Evolutionary conservation across 2,797 vertebrate species (phyloP).

Genomic region (Eleutherodactylus coqui): DNA sequence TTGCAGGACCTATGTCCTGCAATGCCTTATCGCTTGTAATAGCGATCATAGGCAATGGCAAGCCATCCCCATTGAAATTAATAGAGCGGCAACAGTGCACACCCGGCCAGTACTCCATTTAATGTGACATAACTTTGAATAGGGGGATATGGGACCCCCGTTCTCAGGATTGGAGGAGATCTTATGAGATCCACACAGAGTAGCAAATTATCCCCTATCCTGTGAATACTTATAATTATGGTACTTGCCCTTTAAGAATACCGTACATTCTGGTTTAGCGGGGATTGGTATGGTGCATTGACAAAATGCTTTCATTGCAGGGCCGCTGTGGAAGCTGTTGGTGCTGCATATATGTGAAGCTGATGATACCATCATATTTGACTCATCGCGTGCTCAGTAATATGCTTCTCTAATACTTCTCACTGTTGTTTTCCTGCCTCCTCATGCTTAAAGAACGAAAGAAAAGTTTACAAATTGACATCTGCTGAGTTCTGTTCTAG

Average conservation of each 20-base stretch:
- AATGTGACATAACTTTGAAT: too few relatives aligned
- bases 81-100: too few relatives aligned
- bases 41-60: too few relatives aligned
- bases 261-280: not conserved
- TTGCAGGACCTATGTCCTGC: too few relatives aligned
- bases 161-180: too few relatives aligned
- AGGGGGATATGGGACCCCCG: too few relatives aligned
- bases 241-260: not conserved
- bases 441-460: not conserved
- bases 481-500: not conserved
- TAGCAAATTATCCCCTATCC: too few relatives aligned
- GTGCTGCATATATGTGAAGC: not conserved
- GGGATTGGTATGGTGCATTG: not conserved
- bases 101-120: too few relatives aligned
- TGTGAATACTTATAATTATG: too few relatives aligned
- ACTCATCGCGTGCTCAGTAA: not conserved
- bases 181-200: too few relatives aligned
- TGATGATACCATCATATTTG: not conserved
- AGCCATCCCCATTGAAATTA: too few relatives aligned
- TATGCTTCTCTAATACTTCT: not conserved
- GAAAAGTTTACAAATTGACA: conserved; percentile 2
- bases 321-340: not conserved
- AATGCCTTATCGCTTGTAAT: too few relatives aligned
- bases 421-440: not conserved
- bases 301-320: not conserved